Base-by-base conservation (phyloP, 2,113 vertebrate species). In the Myrmecophaga tridactyla region DNA sequence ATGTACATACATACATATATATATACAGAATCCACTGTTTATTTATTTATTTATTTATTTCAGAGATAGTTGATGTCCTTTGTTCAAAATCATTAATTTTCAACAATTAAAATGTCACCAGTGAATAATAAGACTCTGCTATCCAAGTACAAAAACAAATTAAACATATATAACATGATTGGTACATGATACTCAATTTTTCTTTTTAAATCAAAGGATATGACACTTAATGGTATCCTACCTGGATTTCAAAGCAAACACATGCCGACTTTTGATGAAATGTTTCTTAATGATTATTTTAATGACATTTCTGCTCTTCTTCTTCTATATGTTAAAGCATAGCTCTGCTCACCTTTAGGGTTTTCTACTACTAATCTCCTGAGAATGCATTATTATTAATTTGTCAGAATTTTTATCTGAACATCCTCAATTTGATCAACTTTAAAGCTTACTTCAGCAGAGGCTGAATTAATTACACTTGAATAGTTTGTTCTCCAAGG, bases 391-490 rank as follows among this genome's bases (percentile, higher is more conserved):
- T 91, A 85, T 92, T 92, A 92, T 81, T 95, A 86, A 95, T 96
- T 93, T 96, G 7, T 29, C 36, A 86, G 69, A 91, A 85, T 94
- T 96, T 90, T 95, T 39, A 96, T 93, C 36, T 78, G 41, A 90
- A 25, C 31, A 60, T 85, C 63, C 6, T 90, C 69, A 83, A 3
- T 76, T 96, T 3, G 4, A 41, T 95, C 80, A 92, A 6, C 91
- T 95, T 97, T 78, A 96, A 96, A 96, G 83, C 46, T 95, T 94
- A 84, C n/a, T 36, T 88, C 73, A 80, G 56, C 27, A 62, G 31
- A 95, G 5, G 13, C 72, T 92, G 83, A 92, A 92, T 96, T 97
- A 97, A 95, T 92, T 91, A 95, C 31, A 91, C 41, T 86, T 69
- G 72, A 96, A 43, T 34, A 80, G 48, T 92, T 76, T 94, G 31